These are phyloP conservation scores for Stictonetta naevosa DNA, from an alignment of 2,113 vertebrate genomes.

Conservation along the genomic window DNA sequence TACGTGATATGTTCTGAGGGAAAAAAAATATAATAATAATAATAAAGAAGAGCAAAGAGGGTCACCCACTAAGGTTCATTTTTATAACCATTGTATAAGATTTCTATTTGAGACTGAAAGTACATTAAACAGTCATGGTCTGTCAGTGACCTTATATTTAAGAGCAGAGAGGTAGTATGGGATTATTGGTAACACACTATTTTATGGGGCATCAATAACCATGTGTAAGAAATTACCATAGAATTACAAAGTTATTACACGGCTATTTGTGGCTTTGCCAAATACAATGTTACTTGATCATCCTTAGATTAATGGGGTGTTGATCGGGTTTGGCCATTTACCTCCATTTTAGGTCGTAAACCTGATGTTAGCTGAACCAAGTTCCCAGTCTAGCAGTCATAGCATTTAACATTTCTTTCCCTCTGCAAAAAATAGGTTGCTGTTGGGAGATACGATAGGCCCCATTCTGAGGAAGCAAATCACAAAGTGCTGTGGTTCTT, in stretches of 20 bases:
- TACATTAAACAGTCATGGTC: slow-evolving; percentile 57
- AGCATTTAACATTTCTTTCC: slow-evolving; percentile 17
- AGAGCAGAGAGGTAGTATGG: slow-evolving; percentile 64
- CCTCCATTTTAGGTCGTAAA: slow-evolving; percentile 51
- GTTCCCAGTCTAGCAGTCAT: slow-evolving; percentile 19
- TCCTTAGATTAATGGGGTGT: slow-evolving; percentile 69
- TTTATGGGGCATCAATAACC: slow-evolving; percentile 68
- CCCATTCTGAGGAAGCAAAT: background rate
- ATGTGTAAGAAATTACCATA: slow-evolving; percentile 72
- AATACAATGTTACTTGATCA: slow-evolving; percentile 66
- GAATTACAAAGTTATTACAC: slow-evolving; percentile 65
- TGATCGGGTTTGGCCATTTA: slow-evolving; percentile 65
- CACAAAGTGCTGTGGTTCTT: background rate
- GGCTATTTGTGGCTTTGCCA: slow-evolving; percentile 71
- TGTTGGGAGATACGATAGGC: background rate
- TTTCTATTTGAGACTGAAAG: slow-evolving; percentile 50
- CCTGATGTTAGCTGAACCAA: slow-evolving; percentile 26
- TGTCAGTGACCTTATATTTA: slow-evolving; percentile 71
- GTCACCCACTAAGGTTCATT: background rate
- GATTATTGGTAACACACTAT: slow-evolving; percentile 67
- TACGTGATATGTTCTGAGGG: background rate
- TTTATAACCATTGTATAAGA: slow-evolving; percentile 46
- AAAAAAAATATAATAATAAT: background rate
- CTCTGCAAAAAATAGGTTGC: background rate
- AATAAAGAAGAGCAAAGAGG: background rate